Percentiles rank a stretch among this genome's conserved stretches.
Evolutionary conservation across 2,797 vertebrate species (phyloP).

Genomic region (Labeo calbasu): DNA sequence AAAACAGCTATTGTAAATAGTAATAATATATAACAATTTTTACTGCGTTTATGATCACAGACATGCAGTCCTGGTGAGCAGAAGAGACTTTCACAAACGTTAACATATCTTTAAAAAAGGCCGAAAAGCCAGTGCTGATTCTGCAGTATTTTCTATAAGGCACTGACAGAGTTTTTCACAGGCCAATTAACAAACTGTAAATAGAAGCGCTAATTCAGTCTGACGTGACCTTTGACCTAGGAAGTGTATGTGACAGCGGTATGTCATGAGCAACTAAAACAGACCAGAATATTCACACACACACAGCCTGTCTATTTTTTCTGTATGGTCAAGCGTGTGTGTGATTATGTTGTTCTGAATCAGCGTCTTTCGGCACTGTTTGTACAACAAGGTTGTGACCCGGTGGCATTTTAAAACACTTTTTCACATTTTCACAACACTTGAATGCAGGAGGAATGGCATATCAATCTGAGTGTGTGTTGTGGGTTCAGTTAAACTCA

Average conservation of each 20-base stretch:
- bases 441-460: no score
- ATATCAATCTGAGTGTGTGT: background rate
- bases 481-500: conserved; percentile 78
- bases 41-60: background rate
- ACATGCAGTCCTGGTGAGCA: background rate
- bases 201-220: conserved; percentile 37
- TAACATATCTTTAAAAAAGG: background rate
- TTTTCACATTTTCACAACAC: no score
- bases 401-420: no score
- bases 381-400: conserved; percentile 12
- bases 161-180: background rate
- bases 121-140: background rate
- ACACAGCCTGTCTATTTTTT: background rate
- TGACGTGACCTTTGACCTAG: conserved; percentile 21
- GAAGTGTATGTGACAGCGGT: conserved; percentile 14
- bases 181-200: conserved; percentile 20
- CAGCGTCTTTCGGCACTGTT: background rate
- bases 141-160: background rate
- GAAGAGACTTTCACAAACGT: background rate
- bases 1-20: background rate
- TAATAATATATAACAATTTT: background rate
- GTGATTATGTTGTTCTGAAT: background rate
- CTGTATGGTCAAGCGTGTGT: background rate
- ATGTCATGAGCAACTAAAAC: background rate
- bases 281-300: background rate